Base-by-base conservation (phyloP, 2,797 vertebrate genomes). In the Acanthurus leucopareius region DNA sequence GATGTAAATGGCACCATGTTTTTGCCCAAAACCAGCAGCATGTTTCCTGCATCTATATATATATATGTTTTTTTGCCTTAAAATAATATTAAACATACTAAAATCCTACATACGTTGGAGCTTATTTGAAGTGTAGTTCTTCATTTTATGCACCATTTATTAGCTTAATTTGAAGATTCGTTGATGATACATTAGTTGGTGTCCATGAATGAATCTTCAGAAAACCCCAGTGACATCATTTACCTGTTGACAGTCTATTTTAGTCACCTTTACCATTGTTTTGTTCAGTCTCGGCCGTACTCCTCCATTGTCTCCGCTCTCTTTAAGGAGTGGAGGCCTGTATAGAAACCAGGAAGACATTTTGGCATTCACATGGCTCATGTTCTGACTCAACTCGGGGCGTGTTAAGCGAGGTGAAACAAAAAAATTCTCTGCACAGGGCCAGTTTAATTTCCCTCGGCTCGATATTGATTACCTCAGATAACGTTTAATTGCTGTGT, bases 361-460 rank as follows among this genome's bases (percentile, higher is more conserved):
- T 0, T 67, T 63, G 6, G 13, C 62, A 79, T 40, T 69, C 53
- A 3, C 57, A 5, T 57, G 38, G 32, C 62, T 78, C 59, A 16
- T 59, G 75, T 45, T 60, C 49, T 73, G 74, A 88, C 54, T 74
- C 22, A 78, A 7, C 15, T 0, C 7, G 47, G 40, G 58, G 74
- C 3, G 77, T 79, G 77, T 81, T 80, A 38, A 69, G 20, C 15
- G 52, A 77, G 0, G 69, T 56, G 56, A 7, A 70, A 25, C 28
- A 4, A 56, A 64, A 20, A n/a, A 60, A 64, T 7, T 16, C 40
- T 2, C 66, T 0, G 2, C 71, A 10, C 20, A 32, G 16, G 7
- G 5, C 25, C 20, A 1, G 22, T 59, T 38, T 25, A n/a, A 69
- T 66, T 80, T 22, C 60, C 64, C 32, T 0, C 0, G 11, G 13